Percentiles rank a stretch among this genome's conserved stretches.
phyloP scores from a whole-genome alignment of 2,888 invertebrate genomes.

The Cistogaster globosa region DNA sequence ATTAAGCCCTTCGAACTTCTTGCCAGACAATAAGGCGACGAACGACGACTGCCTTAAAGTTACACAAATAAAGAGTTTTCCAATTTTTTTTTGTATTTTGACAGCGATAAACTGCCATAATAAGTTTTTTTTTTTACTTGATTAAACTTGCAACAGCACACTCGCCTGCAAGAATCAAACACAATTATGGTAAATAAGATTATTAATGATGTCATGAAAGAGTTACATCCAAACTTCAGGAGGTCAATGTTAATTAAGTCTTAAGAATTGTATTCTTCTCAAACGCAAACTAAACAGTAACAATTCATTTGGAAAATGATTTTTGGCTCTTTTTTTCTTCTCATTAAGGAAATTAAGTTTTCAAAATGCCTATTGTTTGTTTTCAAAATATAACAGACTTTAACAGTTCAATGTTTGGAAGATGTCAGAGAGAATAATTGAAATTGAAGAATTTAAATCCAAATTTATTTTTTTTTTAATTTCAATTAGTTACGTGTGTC shows the following conservation, averaged over 20 bases:
- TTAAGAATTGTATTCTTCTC: not conserved
- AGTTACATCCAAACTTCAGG: constrained; percentile 33
- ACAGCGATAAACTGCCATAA: constrained; percentile 44
- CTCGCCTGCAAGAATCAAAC: not conserved
- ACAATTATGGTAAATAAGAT: constrained; percentile 47
- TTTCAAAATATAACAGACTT: not conserved
- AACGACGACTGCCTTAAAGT: constrained; percentile 6
- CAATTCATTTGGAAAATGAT: constrained; percentile 48
- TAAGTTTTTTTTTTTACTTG: constrained; percentile 27
- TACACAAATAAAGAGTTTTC: constrained; percentile 48
- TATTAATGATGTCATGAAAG: constrained; percentile 63
- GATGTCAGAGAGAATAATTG: no score
- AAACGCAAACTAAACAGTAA: constrained; percentile 8
- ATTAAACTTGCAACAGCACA: constrained; percentile 45
- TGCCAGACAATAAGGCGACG: constrained; percentile 54
- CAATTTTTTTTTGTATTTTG: constrained; percentile 35
- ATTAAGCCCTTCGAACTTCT: constrained; percentile 12
- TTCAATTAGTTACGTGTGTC: no score
- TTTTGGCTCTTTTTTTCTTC: not conserved
- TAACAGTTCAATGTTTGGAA: no score
- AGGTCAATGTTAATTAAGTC: constrained; percentile 60
- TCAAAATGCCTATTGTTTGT: constrained; percentile 17
- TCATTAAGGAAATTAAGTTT: not conserved
- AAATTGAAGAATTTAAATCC: no score
- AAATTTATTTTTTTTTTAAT: no score